These are phyloP conservation scores for Geococcyx californianus DNA, from an alignment of 2,113 vertebrate species.

Conservation along the genomic window DNA sequence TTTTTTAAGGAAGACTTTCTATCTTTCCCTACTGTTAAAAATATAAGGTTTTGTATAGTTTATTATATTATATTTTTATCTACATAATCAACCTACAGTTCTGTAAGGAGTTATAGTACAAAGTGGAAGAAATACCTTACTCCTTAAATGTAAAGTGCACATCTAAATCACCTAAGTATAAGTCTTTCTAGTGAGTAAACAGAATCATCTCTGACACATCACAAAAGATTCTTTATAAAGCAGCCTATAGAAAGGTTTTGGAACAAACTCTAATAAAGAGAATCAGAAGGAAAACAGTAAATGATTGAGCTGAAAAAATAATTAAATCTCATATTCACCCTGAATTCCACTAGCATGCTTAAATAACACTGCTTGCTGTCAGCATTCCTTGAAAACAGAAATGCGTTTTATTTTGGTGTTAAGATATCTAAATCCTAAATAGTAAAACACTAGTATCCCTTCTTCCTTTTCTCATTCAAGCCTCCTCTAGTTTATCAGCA, in stretches of 20 bases:
- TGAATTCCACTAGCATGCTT: background rate
- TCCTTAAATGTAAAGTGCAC: constrained; percentile 34
- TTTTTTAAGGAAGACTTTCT: constrained; percentile 34
- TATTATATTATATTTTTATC: constrained; percentile 2
- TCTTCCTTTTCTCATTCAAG: background rate
- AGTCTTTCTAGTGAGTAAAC: background rate
- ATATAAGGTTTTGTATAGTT: background rate
- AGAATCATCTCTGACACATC: background rate
- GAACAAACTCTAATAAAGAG: background rate
- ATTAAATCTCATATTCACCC: background rate
- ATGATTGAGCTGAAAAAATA: background rate
- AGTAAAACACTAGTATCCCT: background rate
- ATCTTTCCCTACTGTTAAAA: background rate
- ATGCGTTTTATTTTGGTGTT: background rate
- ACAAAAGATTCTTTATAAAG: background rate
- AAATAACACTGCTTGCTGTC: background rate
- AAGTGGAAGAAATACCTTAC: background rate
- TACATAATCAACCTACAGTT: constrained; percentile 1
- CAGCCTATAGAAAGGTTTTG: background rate
- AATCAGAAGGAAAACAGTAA: background rate
- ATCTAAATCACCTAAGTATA: background rate
- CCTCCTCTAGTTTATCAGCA: background rate
- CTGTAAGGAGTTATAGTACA: constrained; percentile 12
- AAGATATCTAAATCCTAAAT: background rate
- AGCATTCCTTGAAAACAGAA: background rate